phyloP scores from a whole-genome alignment of 2,888 invertebrate genomes.

The Hydrotaea diabolus region DNA sequence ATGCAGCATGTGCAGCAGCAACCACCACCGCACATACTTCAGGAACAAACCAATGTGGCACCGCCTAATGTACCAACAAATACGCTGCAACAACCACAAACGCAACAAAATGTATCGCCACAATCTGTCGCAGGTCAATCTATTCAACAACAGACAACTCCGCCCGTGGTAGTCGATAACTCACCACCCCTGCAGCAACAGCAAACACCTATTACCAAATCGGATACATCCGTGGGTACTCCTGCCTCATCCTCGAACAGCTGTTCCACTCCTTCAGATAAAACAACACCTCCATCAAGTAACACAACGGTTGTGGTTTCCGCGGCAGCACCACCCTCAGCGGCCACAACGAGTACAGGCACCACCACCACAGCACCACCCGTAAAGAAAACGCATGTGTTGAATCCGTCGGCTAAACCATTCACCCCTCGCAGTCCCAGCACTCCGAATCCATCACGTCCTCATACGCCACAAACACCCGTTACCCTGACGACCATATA shows the following conservation, averaged over 20 bases:
- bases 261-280: conserved; percentile 54
- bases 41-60: conserved; percentile 61
- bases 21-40: conserved; percentile 70
- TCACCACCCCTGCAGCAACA: conserved; percentile 73
- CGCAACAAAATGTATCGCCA: conserved; percentile 54
- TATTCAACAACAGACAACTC: conserved; percentile 50
- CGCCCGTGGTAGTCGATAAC: conserved; percentile 50
- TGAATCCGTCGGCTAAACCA: conserved; percentile 93
- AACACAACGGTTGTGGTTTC: conserved; percentile 42
- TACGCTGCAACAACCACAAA: conserved; percentile 53
- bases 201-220: conserved; percentile 63
- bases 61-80: conserved; percentile 58
- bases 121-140: conserved; percentile 46
- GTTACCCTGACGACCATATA: conserved; percentile 78
- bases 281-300: conserved; percentile 41
- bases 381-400: conserved; percentile 85
- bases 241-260: conserved; percentile 68
- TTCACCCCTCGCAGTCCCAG: conserved; percentile 89
- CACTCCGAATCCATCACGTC: conserved; percentile 85
- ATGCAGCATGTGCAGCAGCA: conserved; percentile 68
- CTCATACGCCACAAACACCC: conserved; percentile 93
- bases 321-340: conserved; percentile 32
- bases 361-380: conserved; percentile 66
- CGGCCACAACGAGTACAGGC: conserved; percentile 70
- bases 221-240: conserved; percentile 69